phyloP scores from a whole-genome alignment of 2,888 invertebrate species.

The Allygus modestus region DNA sequence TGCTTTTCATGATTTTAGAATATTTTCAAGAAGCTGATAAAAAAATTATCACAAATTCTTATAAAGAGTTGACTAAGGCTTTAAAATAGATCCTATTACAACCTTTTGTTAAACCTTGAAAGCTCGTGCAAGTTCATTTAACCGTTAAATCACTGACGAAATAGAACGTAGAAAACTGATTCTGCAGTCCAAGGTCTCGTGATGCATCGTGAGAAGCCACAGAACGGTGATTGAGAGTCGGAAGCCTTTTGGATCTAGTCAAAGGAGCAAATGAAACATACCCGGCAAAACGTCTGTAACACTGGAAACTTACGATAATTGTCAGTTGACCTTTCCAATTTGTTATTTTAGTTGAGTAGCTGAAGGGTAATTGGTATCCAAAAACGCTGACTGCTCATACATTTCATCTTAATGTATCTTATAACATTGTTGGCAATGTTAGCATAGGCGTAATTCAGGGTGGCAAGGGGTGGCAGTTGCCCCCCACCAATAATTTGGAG shows the following conservation, averaged over 20 bases:
- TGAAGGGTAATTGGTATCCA: no score
- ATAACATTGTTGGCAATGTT: no score
- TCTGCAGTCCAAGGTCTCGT: slow-evolving; percentile 22
- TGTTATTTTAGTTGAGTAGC: background rate
- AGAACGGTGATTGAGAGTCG: background rate
- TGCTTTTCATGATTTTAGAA: no score
- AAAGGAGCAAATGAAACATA: slow-evolving; percentile 22
- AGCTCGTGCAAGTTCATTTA: background rate
- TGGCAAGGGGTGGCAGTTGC: no score
- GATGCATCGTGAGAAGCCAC: slow-evolving; percentile 21
- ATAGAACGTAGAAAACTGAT: slow-evolving; percentile 22
- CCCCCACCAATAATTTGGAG: no score
- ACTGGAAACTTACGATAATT: background rate
- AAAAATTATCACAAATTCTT: no score
- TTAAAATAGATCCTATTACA: no score
- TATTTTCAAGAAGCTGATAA: no score
- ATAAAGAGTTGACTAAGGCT: no score
- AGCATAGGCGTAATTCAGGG: no score
- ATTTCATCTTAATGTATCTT: no score
- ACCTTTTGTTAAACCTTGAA: background rate
- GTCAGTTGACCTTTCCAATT: background rate
- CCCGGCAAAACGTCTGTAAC: background rate
- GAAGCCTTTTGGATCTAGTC: slow-evolving; percentile 22
- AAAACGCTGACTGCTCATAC: no score
- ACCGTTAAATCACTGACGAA: slow-evolving; percentile 3